Base-by-base conservation (phyloP, 37 sponge, comb jelly and placozoan species). In the Tethya wilhelma region DNA sequence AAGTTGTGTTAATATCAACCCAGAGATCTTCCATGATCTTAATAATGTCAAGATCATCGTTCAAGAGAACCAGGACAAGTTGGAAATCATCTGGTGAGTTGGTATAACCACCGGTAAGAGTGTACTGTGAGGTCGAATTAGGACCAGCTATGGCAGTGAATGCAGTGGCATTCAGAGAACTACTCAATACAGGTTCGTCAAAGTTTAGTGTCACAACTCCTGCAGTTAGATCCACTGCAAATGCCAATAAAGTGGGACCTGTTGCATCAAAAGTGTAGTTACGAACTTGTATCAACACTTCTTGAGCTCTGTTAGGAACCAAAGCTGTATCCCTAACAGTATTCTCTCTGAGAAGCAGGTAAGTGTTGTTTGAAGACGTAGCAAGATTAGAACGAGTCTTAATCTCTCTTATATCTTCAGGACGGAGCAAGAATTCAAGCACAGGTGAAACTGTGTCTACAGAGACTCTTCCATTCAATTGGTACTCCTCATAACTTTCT, bases 11-110 rank as follows among this genome's bases (percentile, higher is more conserved):
- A 43, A 58, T 32, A 41, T 84, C 38, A 4, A 70, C 81, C 91
- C 97, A 96, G 14, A 96, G 79, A 34, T 81, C 77, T 71, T 90
- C 86, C 34, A 90, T 78, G 44, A 65, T 65, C 69, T 92, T 90
- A 38, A 96, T 86, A 1, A 60, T 84, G 79, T 96, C 93, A 39
- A 96, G 79, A 38, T 96, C 97, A 30, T 57, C 38, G 0, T 58
- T 90, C 25, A 78, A 67, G 17, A 92, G 74, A 1, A 37, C 26
- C 3, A 96, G 17, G 1, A 44, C 60, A 41, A 96, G 63, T 11
- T 64, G 36, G 64, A 93, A 96, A 28, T 79, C 94, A 74, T 96
- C 76, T 2, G 75, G 64, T 29, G 89, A 90, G 5, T 26, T 38
- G 14, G 97, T 93, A 8, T 25, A 19, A 2, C 87, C 93, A 3